phyloP scores from a whole-genome alignment of 2,888 invertebrate genomes.

The Heliconius aoede region DNA sequence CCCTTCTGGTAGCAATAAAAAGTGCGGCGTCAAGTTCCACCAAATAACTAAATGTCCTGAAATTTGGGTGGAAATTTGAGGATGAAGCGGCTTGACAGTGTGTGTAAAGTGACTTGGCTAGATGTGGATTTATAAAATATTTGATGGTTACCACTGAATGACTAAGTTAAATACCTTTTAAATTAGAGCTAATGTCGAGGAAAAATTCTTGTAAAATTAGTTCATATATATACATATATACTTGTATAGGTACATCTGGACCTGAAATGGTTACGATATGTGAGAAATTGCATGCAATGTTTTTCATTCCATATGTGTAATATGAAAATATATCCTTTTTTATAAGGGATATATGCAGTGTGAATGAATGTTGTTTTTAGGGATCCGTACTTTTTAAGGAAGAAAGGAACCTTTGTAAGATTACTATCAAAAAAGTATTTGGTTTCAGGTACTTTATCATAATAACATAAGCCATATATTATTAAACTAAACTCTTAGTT shows the following conservation, averaged over 20 bases:
- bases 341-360: too few species aligned
- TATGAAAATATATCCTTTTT: background rate
- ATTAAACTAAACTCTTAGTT: background rate
- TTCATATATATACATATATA: background rate
- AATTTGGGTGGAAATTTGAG: too few species aligned
- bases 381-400: too few species aligned
- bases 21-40: too few species aligned
- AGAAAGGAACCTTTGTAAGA: too few species aligned
- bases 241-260: too few species aligned
- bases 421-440: too few species aligned
- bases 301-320: background rate
- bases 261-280: background rate
- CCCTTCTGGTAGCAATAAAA: too few species aligned
- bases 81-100: too few species aligned
- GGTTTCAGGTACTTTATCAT: background rate
- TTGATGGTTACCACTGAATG: constrained; percentile 14
- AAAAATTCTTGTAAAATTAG: constrained; percentile 25
- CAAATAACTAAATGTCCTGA: background rate
- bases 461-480: constrained; percentile 3
- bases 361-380: too few species aligned
- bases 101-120: too few species aligned
- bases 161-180: constrained; percentile 8
- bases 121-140: background rate
- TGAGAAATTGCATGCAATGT: background rate
- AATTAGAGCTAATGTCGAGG: background rate